Evolutionary conservation across 2,797 vertebrate genomes (phyloP).

Genomic region (Pteropus rufus): DNA sequence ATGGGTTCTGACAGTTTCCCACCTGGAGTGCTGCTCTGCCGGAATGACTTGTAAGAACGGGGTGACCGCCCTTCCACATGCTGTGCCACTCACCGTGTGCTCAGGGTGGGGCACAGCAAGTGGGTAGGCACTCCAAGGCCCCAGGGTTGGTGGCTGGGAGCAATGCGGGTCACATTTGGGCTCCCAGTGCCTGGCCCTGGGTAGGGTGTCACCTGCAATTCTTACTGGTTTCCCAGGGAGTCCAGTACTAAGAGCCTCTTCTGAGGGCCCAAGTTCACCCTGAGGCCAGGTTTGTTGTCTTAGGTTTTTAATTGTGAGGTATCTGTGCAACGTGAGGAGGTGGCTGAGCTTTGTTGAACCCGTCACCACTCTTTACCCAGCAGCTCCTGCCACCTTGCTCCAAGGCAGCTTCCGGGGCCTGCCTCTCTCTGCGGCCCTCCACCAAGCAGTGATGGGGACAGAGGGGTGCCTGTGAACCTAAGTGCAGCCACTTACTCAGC

Average conservation of each 20-base stretch:
- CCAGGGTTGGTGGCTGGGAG: neutral
- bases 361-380: neutral
- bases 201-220: neutral
- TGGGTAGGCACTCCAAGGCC: neutral
- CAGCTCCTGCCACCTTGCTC: neutral
- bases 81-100: no score
- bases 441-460: neutral
- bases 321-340: neutral
- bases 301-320: neutral
- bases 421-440: neutral
- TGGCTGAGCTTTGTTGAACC: neutral
- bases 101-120: neutral
- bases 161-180: neutral
- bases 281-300: neutral
- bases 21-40: neutral
- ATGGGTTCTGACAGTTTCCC: neutral
- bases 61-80: neutral
- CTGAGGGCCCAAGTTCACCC: neutral
- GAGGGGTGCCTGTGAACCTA: neutral
- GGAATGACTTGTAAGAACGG: neutral
- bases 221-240: neutral
- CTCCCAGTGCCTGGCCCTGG: neutral
- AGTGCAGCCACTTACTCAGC: neutral
- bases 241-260: neutral
- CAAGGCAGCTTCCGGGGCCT: neutral